Percentiles rank a stretch among this genome's conserved stretches.
These are phyloP conservation scores for Brachystomella parvula DNA, from an alignment of 1,140 invertebrate species.

Conservation along the genomic window DNA sequence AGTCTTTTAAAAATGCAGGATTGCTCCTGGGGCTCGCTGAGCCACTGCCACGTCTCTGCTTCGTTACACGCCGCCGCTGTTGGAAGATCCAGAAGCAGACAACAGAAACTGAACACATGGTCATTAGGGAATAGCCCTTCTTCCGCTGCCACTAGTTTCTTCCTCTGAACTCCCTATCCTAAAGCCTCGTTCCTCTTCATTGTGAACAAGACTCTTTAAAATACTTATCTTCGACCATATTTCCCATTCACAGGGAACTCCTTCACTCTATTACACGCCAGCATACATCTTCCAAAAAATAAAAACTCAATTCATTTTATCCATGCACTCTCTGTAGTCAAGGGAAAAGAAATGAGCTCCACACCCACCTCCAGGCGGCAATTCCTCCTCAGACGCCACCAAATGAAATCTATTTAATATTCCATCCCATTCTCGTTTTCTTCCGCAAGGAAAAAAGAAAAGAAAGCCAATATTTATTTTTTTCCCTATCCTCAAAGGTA, in stretches of 20 bases:
- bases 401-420: too few species aligned
- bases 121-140: slow-evolving; percentile 19
- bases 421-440: too few species aligned
- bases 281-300: slow-evolving; percentile 18
- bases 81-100: background rate
- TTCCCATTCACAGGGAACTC: slow-evolving; percentile 3
- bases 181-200: too few species aligned
- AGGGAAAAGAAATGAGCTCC: background rate
- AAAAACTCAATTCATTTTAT: slow-evolving; percentile 9
- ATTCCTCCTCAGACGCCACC: background rate
- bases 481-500: background rate
- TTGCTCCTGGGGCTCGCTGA: background rate
- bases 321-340: background rate
- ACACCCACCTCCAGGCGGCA: background rate
- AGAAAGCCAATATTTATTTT: background rate
- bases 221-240: background rate
- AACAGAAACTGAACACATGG: slow-evolving; percentile 18
- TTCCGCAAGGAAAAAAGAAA: background rate
- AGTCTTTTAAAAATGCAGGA: background rate
- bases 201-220: too few species aligned
- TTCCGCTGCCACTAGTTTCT: background rate
- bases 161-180: background rate
- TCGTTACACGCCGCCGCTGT: background rate
- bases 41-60: background rate
- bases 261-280: slow-evolving; percentile 17